Conservation (phyloP, 2,797 vertebrate species). For the Sebastolobus altivelis region DNA sequence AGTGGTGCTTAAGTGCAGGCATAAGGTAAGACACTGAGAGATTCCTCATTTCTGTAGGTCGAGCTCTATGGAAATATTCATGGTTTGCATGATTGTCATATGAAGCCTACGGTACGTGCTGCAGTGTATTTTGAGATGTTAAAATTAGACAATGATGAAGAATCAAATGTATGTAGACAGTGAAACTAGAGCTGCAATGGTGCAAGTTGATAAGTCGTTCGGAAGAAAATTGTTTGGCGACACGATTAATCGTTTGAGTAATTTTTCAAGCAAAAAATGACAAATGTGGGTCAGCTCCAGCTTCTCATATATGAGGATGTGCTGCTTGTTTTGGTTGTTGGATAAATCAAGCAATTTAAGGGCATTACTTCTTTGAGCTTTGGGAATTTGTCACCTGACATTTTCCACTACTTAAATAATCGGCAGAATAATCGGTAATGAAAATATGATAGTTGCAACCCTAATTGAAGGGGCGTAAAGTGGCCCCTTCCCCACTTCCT, state of each 20-base stretch:
- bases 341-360: background rate
- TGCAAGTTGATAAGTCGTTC: too few species aligned
- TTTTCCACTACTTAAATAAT: background rate
- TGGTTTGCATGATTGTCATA: background rate
- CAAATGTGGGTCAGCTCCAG: background rate
- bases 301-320: background rate
- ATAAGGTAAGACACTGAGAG: conserved; percentile 83
- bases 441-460: background rate
- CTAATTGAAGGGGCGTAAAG: background rate
- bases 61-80: background rate
- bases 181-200: background rate
- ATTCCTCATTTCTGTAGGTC: conserved; percentile 26
- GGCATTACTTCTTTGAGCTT: background rate
- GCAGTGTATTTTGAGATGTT: background rate
- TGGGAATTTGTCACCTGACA: background rate
- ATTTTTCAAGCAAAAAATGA: too few species aligned
- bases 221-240: background rate
- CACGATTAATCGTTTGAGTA: background rate
- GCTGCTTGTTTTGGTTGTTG: background rate
- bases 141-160: background rate
- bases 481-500: background rate
- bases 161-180: background rate
- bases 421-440: too few species aligned
- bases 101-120: background rate
- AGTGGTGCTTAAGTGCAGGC: conserved; percentile 89